Base-by-base conservation (phyloP, 2,888 invertebrate species). In the Marronus borbonicus region DNA sequence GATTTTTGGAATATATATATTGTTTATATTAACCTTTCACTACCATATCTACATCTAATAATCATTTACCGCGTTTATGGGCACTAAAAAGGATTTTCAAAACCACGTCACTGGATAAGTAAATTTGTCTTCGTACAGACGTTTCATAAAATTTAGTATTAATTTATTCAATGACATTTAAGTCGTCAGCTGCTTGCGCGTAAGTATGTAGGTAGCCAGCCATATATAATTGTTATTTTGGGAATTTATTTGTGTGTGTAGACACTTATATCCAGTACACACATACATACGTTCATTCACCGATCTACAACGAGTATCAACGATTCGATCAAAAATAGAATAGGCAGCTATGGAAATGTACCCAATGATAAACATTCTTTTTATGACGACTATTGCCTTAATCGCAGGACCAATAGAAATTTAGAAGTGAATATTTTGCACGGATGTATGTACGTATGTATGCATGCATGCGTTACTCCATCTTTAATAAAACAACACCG, bases 251-350 rank as follows among this genome's bases (percentile, higher is more conserved):
- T 44, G 65, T 65, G 50, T 68, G 49, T 68, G 50, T 68, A 50
- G 49, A 50, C 31, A 68, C 50, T 68, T 68, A 68, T 66, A 70
- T 28, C n/a, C 55, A n/a, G 52, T 55, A 24, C 55, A 60, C 36
- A 62, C 72, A 44, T 74, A 60, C 72, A 74, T 74, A 74, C 72
- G 72, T 74, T 74, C 72, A 74, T 74, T 74, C 72, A 74, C 60
- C 72, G 72, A 74, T 74, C 72, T 74, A 60, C 60, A 62, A 74
- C 72, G 72, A 74, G 49, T 74, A 74, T 74, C 72, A 74, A 60
- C 72, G 72, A 74, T 74, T 74, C 72, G 72, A 74, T 74, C 72
- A 60, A 74, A 74, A 74, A 74, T 74, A 74, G 72, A 74, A 74
- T 74, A 74, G 72, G 58, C 60, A 74, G 60, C 72, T 24, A 74